These are phyloP conservation scores for Pseudochirops corinnae DNA, from an alignment of 2,797 vertebrate species.

Conservation along the genomic window DNA sequence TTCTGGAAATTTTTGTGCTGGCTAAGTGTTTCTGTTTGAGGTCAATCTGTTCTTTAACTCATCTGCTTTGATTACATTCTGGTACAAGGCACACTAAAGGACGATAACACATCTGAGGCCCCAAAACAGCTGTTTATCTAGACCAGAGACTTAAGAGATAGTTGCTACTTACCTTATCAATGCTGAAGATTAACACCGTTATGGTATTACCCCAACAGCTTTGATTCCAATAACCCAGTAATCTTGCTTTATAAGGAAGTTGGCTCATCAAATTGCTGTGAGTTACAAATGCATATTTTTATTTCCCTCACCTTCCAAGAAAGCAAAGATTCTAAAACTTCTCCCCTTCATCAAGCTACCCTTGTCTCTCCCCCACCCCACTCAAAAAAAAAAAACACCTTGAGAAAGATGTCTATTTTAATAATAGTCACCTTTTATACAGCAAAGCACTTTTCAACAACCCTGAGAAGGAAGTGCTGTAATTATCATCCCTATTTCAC, in stretches of 20 bases:
- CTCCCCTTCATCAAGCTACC: background rate
- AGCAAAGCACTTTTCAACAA: background rate
- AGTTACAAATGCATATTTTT: background rate
- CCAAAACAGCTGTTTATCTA: background rate
- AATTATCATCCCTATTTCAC: background rate
- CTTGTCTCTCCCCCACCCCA: background rate
- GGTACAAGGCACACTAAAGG: conserved; percentile 36
- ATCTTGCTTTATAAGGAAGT: background rate
- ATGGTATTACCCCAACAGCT: background rate
- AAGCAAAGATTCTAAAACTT: background rate
- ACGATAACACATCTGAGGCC: conserved; percentile 67
- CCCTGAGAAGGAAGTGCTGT: background rate
- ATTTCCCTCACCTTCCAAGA: background rate
- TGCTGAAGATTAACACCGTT: background rate
- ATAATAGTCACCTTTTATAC: background rate
- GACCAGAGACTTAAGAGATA: background rate
- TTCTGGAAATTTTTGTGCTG: conserved; percentile 67
- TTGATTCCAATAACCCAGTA: background rate
- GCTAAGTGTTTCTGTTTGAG: conserved; percentile 51
- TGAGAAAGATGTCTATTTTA: conserved; percentile 3
- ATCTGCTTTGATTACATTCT: conserved; percentile 48
- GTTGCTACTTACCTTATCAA: background rate
- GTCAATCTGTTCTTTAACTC: conserved; percentile 56
- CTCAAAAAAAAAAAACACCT: background rate
- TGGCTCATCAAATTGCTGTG: background rate